phyloP scores from a whole-genome alignment of 30 jellyfish, hydroid and myxozoan species.

The Hydractinia symbiolongicarpus region DNA sequence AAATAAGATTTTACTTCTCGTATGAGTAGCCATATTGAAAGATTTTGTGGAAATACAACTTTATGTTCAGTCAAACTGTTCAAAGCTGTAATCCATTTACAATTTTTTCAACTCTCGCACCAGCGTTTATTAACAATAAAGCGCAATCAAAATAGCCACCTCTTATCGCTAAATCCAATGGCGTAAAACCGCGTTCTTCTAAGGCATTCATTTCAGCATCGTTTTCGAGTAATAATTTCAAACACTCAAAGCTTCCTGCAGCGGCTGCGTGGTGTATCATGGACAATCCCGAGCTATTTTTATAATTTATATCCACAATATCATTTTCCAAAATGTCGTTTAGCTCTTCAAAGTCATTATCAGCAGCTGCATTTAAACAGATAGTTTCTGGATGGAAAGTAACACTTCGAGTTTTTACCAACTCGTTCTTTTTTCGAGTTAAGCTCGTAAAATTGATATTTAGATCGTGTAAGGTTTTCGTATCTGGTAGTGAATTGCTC shows the following conservation, averaged over 20 bases:
- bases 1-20: too few relatives aligned
- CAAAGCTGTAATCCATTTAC: conserved; percentile 4
- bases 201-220: conserved; percentile 4
- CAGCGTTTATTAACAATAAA: not conserved
- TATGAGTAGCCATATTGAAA: too few relatives aligned
- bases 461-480: not conserved
- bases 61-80: too few relatives aligned
- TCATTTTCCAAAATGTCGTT: not conserved
- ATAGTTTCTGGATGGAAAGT: conserved; percentile 7
- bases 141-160: conserved; percentile 19
- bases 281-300: not conserved
- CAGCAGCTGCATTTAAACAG: conserved; percentile 15
- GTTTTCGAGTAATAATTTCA: not conserved
- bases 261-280: conserved; percentile 15
- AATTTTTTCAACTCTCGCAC: not conserved
- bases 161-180: conserved; percentile 14
- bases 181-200: conserved; percentile 16
- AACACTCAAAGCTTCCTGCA: conserved; percentile 2
- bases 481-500: conserved; percentile 3
- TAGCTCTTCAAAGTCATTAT: conserved; percentile 1
- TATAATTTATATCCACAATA: not conserved
- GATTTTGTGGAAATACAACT: too few relatives aligned
- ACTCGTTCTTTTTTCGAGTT: not conserved
- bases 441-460: not conserved
- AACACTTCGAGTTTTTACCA: not conserved